A percentile compares a stretch with the other conserved stretches of the same genome.
These are phyloP conservation scores for Meandrusa payeni DNA, from an alignment of 2,888 invertebrate species.

Conservation along the genomic window DNA sequence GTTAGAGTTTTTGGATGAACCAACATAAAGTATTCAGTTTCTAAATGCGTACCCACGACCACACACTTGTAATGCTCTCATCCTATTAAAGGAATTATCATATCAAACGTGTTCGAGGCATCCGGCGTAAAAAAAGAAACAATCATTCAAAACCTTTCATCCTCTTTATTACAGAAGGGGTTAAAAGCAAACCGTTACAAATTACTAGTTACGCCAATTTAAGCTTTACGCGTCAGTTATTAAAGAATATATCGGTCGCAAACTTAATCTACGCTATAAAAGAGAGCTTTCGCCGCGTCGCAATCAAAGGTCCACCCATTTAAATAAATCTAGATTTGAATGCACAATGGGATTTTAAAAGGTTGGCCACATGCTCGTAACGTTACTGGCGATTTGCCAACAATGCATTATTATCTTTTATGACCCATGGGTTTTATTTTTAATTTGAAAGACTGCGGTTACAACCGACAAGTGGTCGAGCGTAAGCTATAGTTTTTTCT, in stretches of 20 bases:
- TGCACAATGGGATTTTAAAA: slow-evolving; percentile 57
- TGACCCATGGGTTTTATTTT: slow-evolving; percentile 7
- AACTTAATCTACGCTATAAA: slow-evolving; percentile 38
- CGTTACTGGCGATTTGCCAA: slow-evolving; percentile 29
- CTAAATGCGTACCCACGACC: slow-evolving; percentile 65
- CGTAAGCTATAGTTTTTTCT: background rate
- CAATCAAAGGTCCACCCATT: slow-evolving; percentile 72
- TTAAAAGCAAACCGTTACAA: slow-evolving; percentile 41
- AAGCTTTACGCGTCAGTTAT: slow-evolving; percentile 33
- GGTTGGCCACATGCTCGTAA: slow-evolving; percentile 28
- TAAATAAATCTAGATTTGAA: slow-evolving; percentile 72
- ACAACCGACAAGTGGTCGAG: background rate
- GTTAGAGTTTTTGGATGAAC: slow-evolving; percentile 18
- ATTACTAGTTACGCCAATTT: slow-evolving; percentile 33
- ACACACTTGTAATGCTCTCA: slow-evolving; percentile 44
- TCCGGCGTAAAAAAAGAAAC: slow-evolving; percentile 58
- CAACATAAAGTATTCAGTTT: slow-evolving; percentile 45
- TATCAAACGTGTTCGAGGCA: slow-evolving; percentile 70
- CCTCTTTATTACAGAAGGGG: slow-evolving; percentile 71
- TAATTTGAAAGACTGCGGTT: slow-evolving; percentile 12
- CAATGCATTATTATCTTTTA: slow-evolving; percentile 17
- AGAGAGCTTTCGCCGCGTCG: slow-evolving; percentile 60
- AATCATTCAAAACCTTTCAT: slow-evolving; percentile 70
- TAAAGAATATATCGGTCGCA: slow-evolving; percentile 31
- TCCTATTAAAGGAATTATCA: slow-evolving; percentile 74